These are phyloP conservation scores for Steinernema carpocapsae DNA, from an alignment of 2,888 invertebrate genomes.

Conservation along the genomic window DNA sequence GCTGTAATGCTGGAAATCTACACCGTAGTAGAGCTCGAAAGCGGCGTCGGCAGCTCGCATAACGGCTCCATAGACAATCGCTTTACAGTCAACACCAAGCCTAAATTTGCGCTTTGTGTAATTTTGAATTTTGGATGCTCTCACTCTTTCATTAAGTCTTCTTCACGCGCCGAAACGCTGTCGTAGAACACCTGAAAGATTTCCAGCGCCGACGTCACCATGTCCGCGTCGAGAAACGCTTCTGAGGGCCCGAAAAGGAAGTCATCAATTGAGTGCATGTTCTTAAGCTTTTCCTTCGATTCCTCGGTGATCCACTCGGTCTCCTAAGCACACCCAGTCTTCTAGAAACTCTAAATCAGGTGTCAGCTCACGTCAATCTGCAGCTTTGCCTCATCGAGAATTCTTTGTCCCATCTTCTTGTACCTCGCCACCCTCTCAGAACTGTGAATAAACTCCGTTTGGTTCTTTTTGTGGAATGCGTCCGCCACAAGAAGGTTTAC, in stretches of 20 bases:
- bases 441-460: background rate
- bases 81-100: background rate
- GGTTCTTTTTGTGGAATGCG: background rate
- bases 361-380: background rate
- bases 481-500: background rate
- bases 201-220: background rate
- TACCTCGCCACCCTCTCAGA: background rate
- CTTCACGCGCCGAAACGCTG: background rate
- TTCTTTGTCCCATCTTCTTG: background rate
- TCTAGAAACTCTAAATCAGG: background rate
- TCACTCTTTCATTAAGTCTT: background rate
- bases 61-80: background rate
- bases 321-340: background rate
- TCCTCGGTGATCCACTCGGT: background rate
- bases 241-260: background rate
- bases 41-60: background rate
- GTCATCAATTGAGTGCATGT: background rate
- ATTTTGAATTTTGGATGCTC: too few relatives aligned
- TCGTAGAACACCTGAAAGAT: background rate
- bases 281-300: background rate
- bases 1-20: background rate
- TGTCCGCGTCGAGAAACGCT: background rate
- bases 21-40: background rate
- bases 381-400: background rate
- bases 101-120: too few relatives aligned